Percentiles rank a stretch among this genome's conserved stretches.
Evolutionary conservation across 1,140 invertebrate genomes (phyloP).

Genomic region (Bicyclus anynana): DNA sequence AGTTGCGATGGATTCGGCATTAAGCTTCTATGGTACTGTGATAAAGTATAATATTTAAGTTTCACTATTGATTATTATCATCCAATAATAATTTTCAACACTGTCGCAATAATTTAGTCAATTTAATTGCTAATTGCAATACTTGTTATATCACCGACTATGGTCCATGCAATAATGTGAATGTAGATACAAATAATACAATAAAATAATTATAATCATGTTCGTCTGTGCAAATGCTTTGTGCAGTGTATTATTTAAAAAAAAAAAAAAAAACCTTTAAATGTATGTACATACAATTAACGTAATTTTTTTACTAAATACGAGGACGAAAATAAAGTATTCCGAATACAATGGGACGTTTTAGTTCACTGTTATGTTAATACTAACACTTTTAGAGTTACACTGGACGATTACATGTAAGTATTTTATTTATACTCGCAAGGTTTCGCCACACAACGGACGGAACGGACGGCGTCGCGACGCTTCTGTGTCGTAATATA

Average conservation of each 20-base stretch:
- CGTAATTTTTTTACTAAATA: slow-evolving; percentile 75
- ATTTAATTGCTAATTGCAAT: slow-evolving; percentile 22
- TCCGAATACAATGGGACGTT: slow-evolving; percentile 40
- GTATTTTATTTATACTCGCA: slow-evolving; percentile 3
- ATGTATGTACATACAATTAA: slow-evolving; percentile 66
- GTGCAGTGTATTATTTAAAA: slow-evolving; percentile 38
- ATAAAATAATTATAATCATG: slow-evolving; percentile 32
- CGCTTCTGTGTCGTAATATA: no score
- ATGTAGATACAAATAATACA: slow-evolving; percentile 14
- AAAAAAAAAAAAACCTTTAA: slow-evolving; percentile 29
- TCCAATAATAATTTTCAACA: slow-evolving; percentile 15
- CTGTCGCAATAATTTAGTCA: slow-evolving; percentile 34
- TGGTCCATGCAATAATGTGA: slow-evolving; percentile 18
- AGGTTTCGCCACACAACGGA: no score
- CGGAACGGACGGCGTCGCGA: no score
- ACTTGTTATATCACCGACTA: slow-evolving; percentile 11
- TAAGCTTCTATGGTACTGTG: no score
- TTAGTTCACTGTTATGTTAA: slow-evolving; percentile 11
- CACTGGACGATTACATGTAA: slow-evolving; percentile 14
- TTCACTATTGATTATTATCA: no score
- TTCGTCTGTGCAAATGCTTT: slow-evolving; percentile 55
- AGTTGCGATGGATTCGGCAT: no score
- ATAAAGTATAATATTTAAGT: no score
- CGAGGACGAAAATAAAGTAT: slow-evolving; percentile 63
- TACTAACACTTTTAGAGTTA: slow-evolving; percentile 4